Conservation (phyloP, 2,797 vertebrate species). For the Chromobotia macracanthus region DNA sequence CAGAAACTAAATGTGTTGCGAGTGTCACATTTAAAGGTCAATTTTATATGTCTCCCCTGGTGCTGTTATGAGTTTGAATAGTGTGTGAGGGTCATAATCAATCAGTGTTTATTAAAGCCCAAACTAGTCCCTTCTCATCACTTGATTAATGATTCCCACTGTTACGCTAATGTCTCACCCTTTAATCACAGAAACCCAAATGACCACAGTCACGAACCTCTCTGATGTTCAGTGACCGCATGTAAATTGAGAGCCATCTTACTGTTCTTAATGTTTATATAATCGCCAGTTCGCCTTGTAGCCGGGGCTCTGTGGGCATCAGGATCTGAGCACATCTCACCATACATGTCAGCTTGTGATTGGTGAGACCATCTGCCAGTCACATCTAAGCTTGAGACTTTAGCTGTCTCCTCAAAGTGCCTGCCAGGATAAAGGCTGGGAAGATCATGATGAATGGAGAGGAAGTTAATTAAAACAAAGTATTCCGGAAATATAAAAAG, state of each 20-base stretch:
- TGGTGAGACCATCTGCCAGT: constrained; percentile 4
- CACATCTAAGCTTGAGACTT: background rate
- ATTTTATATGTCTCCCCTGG: constrained; percentile 4
- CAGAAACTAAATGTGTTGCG: constrained; percentile 14
- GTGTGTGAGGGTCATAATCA: constrained; percentile 42
- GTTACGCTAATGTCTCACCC: constrained; percentile 16
- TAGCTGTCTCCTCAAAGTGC: constrained; percentile 9
- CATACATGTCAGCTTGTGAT: background rate
- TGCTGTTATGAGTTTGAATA: constrained; percentile 34
- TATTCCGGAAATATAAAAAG: constrained; percentile 16
- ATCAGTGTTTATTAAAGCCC: constrained; percentile 38
- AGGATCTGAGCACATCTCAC: background rate
- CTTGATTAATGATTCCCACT: constrained; percentile 29
- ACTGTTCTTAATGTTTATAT: constrained; percentile 18
- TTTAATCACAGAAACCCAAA: constrained; percentile 19
- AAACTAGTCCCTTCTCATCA: constrained; percentile 40
- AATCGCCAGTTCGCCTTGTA: background rate
- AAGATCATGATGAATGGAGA: constrained; percentile 19
- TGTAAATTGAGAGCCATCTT: background rate
- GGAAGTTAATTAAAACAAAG: background rate
- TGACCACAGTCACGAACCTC: background rate
- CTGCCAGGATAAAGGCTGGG: background rate
- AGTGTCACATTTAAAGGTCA: constrained; percentile 2
- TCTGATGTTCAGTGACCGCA: background rate
- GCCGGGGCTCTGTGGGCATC: background rate